phyloP scores from a whole-genome alignment of 1,140 invertebrate species.

The Ooceraea biroi region DNA sequence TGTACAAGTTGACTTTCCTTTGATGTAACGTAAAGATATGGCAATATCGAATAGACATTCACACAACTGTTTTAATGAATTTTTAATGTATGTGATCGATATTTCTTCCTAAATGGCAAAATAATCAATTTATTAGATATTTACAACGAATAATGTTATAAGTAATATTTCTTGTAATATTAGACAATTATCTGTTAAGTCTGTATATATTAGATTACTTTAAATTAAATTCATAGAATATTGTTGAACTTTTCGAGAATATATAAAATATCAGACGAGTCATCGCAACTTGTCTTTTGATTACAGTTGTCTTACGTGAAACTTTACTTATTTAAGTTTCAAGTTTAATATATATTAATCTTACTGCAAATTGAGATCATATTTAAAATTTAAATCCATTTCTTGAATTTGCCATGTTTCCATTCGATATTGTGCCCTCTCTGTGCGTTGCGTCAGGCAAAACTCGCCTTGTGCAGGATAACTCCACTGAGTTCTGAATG shows the following conservation, averaged over 20 bases:
- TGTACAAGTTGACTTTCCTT: constrained; percentile 67
- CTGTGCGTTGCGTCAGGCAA: constrained; percentile 73
- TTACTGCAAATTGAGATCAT: neutral
- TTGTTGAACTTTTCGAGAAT: too few relatives aligned
- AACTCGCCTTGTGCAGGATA: constrained; percentile 77
- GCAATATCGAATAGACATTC: constrained; percentile 54
- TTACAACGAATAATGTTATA: too few relatives aligned
- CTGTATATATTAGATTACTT: too few relatives aligned
- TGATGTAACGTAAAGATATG: constrained; percentile 72
- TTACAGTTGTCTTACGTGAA: neutral
- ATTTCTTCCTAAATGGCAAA: neutral
- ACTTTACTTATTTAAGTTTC: neutral
- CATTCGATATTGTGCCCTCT: constrained; percentile 52
- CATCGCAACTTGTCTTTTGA: neutral
- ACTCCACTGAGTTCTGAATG: constrained; percentile 70
- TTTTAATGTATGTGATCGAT: neutral
- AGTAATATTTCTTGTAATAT: neutral
- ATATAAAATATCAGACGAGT: neutral
- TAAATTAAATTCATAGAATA: too few relatives aligned
- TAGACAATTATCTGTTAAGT: neutral
- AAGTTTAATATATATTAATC: neutral
- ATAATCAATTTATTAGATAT: neutral
- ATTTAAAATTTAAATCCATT: neutral
- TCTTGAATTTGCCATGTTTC: constrained; percentile 2
- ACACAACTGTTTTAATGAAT: neutral